Evolutionary conservation across 2,797 vertebrate species (phyloP).

Genomic region (Pampus argenteus): DNA sequence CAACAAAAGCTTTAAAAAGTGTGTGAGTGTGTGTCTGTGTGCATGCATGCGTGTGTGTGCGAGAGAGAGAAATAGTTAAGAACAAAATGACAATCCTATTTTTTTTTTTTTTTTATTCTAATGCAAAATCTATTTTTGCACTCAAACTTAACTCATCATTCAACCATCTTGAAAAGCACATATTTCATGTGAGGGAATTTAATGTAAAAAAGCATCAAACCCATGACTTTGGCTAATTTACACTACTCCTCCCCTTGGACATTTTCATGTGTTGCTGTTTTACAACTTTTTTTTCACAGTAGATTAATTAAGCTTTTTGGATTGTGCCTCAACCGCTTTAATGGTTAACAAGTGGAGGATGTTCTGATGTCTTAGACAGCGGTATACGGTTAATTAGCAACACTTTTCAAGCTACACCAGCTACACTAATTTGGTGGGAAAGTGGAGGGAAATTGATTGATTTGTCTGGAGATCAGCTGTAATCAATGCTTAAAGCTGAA

Average conservation of each 20-base stretch:
- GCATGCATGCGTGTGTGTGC: slow-evolving; percentile 18
- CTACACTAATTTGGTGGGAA: neutral
- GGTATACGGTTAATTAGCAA: no score
- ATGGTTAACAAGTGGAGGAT: no score
- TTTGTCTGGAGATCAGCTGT: neutral
- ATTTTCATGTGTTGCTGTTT: slow-evolving; percentile 1
- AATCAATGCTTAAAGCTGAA: no score
- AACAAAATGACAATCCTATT: slow-evolving; percentile 81
- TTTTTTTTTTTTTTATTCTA: slow-evolving; percentile 72
- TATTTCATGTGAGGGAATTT: slow-evolving; percentile 68
- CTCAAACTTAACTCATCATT: no score
- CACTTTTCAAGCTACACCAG: neutral
- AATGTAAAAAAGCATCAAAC: slow-evolving; percentile 36
- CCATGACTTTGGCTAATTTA: slow-evolving; percentile 32
- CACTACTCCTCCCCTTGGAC: slow-evolving; percentile 8
- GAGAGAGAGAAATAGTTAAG: slow-evolving; percentile 18
- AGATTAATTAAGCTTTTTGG: neutral
- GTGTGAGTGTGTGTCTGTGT: slow-evolving; percentile 26
- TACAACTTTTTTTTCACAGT: slow-evolving; percentile 9
- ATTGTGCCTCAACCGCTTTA: neutral
- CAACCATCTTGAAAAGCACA: slow-evolving; percentile 74
- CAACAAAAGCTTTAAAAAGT: slow-evolving; percentile 73
- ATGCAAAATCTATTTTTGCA: slow-evolving; percentile 85
- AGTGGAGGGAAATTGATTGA: neutral
- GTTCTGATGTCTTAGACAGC: no score